A percentile compares a stretch with the other conserved stretches of the same genome.
These are phyloP conservation scores for Agriotes lineatus DNA, from an alignment of 2,888 invertebrate genomes.

Conservation along the genomic window DNA sequence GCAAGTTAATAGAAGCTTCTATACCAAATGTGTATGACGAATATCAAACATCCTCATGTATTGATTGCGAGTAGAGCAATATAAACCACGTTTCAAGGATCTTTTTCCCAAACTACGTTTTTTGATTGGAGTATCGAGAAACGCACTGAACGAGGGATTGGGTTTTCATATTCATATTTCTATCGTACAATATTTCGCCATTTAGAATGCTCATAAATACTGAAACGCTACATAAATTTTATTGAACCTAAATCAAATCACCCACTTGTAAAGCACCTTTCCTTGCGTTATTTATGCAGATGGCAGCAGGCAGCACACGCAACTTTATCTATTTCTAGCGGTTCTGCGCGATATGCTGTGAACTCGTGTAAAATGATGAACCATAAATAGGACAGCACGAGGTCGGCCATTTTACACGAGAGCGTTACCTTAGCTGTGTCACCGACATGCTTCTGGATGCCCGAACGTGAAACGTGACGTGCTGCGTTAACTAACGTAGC, in stretches of 20 bases:
- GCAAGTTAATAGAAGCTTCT: no score
- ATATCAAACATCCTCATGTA: no score
- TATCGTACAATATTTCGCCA: no score
- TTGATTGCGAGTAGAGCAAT: no score
- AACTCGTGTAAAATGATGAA: constrained; percentile 44
- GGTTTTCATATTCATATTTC: no score
- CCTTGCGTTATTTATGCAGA: constrained; percentile 21
- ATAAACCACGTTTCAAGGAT: no score
- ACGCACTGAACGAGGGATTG: no score
- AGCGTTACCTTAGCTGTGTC: constrained; percentile 9
- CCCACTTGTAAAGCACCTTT: constrained; percentile 21
- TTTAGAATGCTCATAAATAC: no score
- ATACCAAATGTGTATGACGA: no score
- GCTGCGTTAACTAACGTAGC: constrained; percentile 7
- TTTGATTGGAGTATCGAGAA: no score
- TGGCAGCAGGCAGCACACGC: constrained; percentile 22
- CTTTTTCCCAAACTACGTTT: no score
- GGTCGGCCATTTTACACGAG: constrained; percentile 44
- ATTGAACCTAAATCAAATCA: neutral
- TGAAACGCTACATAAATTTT: neutral
- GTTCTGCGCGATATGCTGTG: constrained; percentile 27
- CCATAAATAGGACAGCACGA: constrained; percentile 48
- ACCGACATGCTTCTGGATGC: constrained; percentile 22
- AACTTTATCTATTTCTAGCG: constrained; percentile 29
- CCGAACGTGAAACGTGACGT: constrained; percentile 5